phyloP scores from a whole-genome alignment of 2,888 invertebrate species.

The Apodemia zela region DNA sequence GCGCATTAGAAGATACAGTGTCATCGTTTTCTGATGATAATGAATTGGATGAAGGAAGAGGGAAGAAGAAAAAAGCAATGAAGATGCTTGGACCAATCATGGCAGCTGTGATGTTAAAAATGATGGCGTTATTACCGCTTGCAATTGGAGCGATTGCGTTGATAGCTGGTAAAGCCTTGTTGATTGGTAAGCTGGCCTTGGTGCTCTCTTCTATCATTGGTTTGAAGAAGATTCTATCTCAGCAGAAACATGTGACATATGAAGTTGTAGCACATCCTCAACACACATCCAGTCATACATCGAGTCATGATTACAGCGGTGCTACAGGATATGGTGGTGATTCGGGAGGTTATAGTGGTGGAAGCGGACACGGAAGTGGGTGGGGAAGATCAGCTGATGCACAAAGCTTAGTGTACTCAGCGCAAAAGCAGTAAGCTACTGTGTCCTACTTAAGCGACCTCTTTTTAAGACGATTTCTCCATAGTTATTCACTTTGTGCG shows the following conservation, averaged over 20 bases:
- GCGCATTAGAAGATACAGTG: constrained; percentile 88
- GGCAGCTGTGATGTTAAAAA: constrained; percentile 87
- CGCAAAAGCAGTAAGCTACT: constrained; percentile 79
- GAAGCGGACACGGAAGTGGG: constrained; percentile 67
- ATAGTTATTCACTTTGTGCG: constrained; percentile 44
- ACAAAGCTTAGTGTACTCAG: constrained; percentile 89
- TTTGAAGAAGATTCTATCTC: constrained; percentile 89
- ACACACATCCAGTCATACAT: constrained; percentile 84
- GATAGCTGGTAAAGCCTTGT: constrained; percentile 91
- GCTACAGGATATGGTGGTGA: constrained; percentile 84
- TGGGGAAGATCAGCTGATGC: constrained; percentile 90
- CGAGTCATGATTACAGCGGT: constrained; percentile 84
- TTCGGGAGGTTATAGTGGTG: constrained; percentile 76
- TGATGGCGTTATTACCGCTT: constrained; percentile 88
- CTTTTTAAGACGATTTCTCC: constrained; percentile 62
- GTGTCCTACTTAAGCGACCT: constrained; percentile 58
- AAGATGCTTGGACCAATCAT: constrained; percentile 89
- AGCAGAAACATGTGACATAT: constrained; percentile 92
- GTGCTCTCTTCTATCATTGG: constrained; percentile 92
- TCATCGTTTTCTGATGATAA: constrained; percentile 82
- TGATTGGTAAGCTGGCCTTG: constrained; percentile 91
- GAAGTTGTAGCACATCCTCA: constrained; percentile 93
- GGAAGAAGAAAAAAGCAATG: constrained; percentile 91
- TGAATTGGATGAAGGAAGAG: constrained; percentile 85
- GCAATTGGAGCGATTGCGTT: constrained; percentile 90